phyloP scores from a whole-genome alignment of 1,140 invertebrate genomes.

The Drosophila lini region DNA sequence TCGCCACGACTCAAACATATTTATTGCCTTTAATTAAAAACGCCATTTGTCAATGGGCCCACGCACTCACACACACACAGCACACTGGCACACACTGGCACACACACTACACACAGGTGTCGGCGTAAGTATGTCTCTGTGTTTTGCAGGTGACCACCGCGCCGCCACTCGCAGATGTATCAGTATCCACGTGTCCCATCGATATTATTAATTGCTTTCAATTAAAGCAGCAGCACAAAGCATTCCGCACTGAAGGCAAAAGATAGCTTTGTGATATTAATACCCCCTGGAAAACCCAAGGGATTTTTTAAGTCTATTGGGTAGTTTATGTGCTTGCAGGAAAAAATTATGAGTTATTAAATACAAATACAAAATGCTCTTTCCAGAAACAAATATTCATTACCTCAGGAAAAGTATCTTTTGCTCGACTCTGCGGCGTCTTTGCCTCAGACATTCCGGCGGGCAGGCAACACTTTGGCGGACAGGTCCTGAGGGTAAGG shows the following conservation, averaged over 20 bases:
- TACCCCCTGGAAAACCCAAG: neutral
- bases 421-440: conserved; percentile 1
- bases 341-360: no score
- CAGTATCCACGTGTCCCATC: conserved; percentile 28
- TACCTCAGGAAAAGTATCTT: neutral
- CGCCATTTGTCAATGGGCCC: conserved; percentile 50
- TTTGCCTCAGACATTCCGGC: neutral
- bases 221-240: conserved; percentile 52
- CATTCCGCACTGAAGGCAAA: conserved; percentile 10
- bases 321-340: neutral
- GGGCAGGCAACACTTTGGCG: neutral
- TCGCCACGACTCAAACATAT: conserved; percentile 52
- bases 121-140: conserved; percentile 17
- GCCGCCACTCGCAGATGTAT: conserved; percentile 17
- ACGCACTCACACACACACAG: neutral
- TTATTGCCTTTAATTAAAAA: conserved; percentile 62
- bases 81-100: neutral
- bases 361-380: neutral
- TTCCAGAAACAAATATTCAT: neutral
- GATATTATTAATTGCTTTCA: conserved; percentile 72
- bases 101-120: neutral
- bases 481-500: neutral
- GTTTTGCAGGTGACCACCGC: conserved; percentile 10
- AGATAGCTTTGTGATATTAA: conserved; percentile 10
- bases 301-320: neutral